These are phyloP conservation scores for Plodia interpunctella DNA, from an alignment of 1,140 invertebrate species.

Conservation along the genomic window DNA sequence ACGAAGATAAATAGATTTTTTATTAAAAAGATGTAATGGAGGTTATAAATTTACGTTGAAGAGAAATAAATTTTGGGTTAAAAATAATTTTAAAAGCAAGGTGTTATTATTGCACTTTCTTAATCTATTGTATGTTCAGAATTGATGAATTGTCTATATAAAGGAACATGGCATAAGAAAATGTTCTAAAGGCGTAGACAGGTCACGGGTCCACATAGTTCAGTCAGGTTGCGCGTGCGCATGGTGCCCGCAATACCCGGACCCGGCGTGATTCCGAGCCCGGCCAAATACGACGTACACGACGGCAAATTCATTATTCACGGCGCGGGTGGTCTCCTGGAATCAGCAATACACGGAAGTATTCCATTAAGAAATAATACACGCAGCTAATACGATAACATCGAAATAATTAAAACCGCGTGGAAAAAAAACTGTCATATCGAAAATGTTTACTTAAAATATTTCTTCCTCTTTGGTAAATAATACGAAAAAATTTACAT, in stretches of 20 bases:
- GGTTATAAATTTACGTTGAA: not conserved
- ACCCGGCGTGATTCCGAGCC: slow-evolving; percentile 19
- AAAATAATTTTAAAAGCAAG: too few species aligned
- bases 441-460: not conserved
- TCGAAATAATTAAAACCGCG: not conserved
- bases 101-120: too few species aligned
- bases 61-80: not conserved
- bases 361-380: slow-evolving; percentile 15
- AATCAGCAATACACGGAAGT: slow-evolving; percentile 16
- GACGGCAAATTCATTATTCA: slow-evolving; percentile 24
- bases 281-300: slow-evolving; percentile 23
- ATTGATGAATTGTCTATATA: too few species aligned
- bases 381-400: slow-evolving; percentile 14
- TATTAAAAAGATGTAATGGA: slow-evolving; percentile 26
- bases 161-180: not conserved
- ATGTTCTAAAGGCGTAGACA: not conserved
- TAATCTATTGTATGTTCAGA: too few species aligned
- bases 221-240: slow-evolving; percentile 6
- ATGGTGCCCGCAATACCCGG: slow-evolving; percentile 20
- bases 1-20: slow-evolving; percentile 65
- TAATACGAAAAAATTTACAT: too few species aligned
- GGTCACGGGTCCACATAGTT: not conserved
- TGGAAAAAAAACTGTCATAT: not conserved
- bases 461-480: too few species aligned
- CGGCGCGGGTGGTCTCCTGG: slow-evolving; percentile 36